Conservation (phyloP, 2,113 vertebrate genomes). For the Tragelaphus strepsiceros region DNA sequence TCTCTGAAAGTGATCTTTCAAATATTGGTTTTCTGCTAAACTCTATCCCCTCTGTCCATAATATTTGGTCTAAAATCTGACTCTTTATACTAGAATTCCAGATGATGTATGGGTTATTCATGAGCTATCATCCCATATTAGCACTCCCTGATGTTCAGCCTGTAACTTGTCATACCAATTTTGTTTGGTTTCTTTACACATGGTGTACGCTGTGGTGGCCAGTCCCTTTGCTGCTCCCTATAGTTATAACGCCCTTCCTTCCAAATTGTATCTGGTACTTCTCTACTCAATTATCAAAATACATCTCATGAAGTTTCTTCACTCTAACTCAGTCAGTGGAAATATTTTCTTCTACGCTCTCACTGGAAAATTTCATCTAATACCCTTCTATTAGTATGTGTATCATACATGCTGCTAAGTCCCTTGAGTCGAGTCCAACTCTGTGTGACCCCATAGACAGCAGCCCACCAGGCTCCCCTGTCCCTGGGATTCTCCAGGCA, state of each 20-base stretch:
- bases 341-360: background rate
- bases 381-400: background rate
- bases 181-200: background rate
- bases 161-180: background rate
- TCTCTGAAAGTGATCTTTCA: background rate
- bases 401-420: too few relatives aligned
- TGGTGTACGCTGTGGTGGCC: rapidly evolving
- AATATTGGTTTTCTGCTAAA: background rate
- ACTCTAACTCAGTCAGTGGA: background rate
- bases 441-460: too few relatives aligned
- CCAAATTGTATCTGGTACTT: background rate
- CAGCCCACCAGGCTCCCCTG: too few relatives aligned
- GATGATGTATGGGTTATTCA: background rate
- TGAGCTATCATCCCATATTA: background rate
- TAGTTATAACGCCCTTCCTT: background rate
- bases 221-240: background rate
- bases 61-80: background rate
- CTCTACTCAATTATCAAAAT: background rate
- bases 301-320: background rate
- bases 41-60: background rate
- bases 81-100: background rate
- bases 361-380: background rate
- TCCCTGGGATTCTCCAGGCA: too few relatives aligned
- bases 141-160: background rate
- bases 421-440: too few relatives aligned